Evolutionary conservation across 2,113 vertebrate species (phyloP), one percentile per base, ranked within the genome.

Genomic region (Artemisiospiza belli): DNA sequence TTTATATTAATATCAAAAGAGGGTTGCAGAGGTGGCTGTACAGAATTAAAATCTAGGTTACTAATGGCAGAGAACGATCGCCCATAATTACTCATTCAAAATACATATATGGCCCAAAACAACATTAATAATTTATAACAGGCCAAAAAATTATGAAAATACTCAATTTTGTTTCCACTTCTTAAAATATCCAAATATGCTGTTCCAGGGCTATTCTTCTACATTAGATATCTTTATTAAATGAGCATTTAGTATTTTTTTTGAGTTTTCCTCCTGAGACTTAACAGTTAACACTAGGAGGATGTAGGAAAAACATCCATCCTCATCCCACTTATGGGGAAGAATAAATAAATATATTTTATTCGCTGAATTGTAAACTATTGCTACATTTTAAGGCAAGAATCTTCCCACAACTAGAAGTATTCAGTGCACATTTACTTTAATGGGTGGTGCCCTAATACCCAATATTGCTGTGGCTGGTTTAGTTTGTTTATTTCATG

Each of bases 21-120:
- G 2, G 16, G 58, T 88, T 95, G 93, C 11, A 95, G 93, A 96
- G 96, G 94, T 83, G 85, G 87, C 77, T 93, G 54, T 83, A 76
- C 87, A 93, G 87, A 96, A 96, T 78, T 87, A 94, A 95, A 63
- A 94, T 75, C 75, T 96, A 95, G 95, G 93, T 69, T 93, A 90
- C 76, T 89, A 95, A 96, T 91, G 76, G 37, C 85, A 96, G 76
- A 92, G 94, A 87, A 96, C 6, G 18, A 97, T 93, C 21, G 21
- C 83, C 66, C 74, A 75, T 77, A 95, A 93, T 91, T 95, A 87
- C 80, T 87, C 95, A 94, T 73, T 96, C 82, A 90, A 85, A 93
- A 84, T 90, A 80, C 41, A 87, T 83, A 87, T 18, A 79, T 30
- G 63, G 44, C 58, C 72, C 77, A 90, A 96, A 92, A 77, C 33